Evolutionary conservation across 2,797 vertebrate genomes (phyloP).

Genomic region (Allobates femoralis): DNA sequence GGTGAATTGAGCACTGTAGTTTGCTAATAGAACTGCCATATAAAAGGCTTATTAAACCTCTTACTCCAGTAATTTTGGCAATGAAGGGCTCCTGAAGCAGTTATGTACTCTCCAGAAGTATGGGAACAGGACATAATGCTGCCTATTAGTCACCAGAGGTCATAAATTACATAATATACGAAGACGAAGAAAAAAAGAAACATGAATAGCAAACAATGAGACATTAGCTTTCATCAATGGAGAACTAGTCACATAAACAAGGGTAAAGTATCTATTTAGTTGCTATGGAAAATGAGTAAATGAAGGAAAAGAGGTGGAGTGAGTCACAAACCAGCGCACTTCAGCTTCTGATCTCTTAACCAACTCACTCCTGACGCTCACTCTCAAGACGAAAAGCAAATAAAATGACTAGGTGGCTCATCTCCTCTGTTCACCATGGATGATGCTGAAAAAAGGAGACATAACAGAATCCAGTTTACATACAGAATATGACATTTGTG

Average conservation of each 20-base stretch:
- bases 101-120: not conserved
- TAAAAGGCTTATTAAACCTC: not conserved
- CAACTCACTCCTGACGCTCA: not conserved
- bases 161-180: not conserved
- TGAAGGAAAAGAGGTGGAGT: not conserved
- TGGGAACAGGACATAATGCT: not conserved
- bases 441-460: not conserved
- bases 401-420: not conserved
- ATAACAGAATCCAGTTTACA: not conserved
- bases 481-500: not conserved
- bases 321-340: not conserved
- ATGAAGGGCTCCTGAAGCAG: not conserved
- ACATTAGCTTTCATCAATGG: not conserved
- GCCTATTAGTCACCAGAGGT: not conserved
- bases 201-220: not conserved
- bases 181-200: no score
- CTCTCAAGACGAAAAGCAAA: not conserved
- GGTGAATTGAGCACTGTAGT: no score
- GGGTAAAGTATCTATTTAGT: not conserved
- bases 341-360: not conserved
- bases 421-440: not conserved
- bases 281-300: not conserved
- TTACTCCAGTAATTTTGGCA: not conserved
- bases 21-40: no score
- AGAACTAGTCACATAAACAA: not conserved